Base-by-base conservation (phyloP, 1,140 invertebrate genomes). In the Ips typographus region DNA sequence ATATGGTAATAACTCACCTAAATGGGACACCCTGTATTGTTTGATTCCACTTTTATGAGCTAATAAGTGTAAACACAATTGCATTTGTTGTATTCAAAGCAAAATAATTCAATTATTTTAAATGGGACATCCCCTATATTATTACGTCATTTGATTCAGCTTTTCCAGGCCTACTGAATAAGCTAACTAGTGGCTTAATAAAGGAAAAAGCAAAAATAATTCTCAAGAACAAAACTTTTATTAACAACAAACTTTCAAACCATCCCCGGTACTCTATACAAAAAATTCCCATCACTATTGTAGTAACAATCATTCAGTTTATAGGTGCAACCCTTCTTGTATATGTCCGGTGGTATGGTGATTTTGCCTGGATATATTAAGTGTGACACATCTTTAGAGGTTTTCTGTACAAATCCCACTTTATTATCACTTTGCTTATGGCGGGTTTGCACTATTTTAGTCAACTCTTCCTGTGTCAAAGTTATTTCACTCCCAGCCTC, bases 241-340 rank as follows among this genome's bases (percentile, higher is more conserved):
- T 47, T 47, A 5, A 47, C 44, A 47, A 47, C 4, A 47, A 4
- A 47, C n/a, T 47, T 47, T 60, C 68, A 55, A 58, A 56, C 8
- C 84, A 90, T 84, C 67, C 89, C 89, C 40, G 90, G 86, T 37
- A 91, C 86, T 74, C 90, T 82, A 75, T 91, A 92, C 22, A 92
- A 83, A 83, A 92, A 91, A 78, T 83, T 82, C 1, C 90, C 90
- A 83, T 91, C 89, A 77, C 86, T 82, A 79, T 91, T 89, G 78
- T 92, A 92, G 80, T 87, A 92, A 73, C 88, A 89, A 81, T 92
- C 90, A 72, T 88, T 84, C 1, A 92, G 82, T 77, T 87, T 87
- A 75, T 90, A 91, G 8, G 87, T 90, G 41, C 83, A 85, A 37
- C 86, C 87, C 74, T 79, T 78, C 71, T 85, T 85, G 36, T 81